phyloP scores from a whole-genome alignment of 37 sponge, comb jelly and placozoan genomes.

The Geodia barretti region DNA sequence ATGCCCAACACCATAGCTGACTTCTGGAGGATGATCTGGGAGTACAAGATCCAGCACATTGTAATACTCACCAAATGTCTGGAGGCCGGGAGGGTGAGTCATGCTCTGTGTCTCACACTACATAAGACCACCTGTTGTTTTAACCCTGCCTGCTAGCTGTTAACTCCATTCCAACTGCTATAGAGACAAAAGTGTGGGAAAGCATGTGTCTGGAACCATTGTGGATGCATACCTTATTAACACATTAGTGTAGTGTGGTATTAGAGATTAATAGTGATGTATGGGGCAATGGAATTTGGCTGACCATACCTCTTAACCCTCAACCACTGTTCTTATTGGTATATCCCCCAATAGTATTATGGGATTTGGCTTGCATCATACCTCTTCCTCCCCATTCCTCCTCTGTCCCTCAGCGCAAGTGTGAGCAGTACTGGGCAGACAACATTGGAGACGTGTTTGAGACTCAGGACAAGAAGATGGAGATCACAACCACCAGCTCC shows the following conservation, averaged over 20 bases:
- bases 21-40: slow-evolving; percentile 80
- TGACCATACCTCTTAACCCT: not conserved
- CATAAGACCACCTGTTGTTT: not conserved
- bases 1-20: slow-evolving; percentile 52
- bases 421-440: slow-evolving; percentile 94
- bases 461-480: slow-evolving; percentile 22
- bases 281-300: not conserved
- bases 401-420: slow-evolving; percentile 64
- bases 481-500: slow-evolving; percentile 50
- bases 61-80: slow-evolving; percentile 66
- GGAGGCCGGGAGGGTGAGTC: slow-evolving; percentile 64
- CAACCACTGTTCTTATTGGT: not conserved
- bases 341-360: not conserved
- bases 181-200: too few species aligned
- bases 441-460: slow-evolving; percentile 54
- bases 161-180: too few species aligned
- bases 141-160: too few species aligned
- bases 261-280: not conserved
- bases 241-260: too few species aligned
- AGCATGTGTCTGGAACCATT: too few species aligned
- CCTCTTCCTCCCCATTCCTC: not conserved
- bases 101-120: not conserved
- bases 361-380: not conserved
- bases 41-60: slow-evolving; percentile 41
- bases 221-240: too few species aligned